Evolutionary conservation across 2,797 vertebrate genomes (phyloP), one percentile per base, ranked within the genome.

Genomic region (Mus spretus): DNA sequence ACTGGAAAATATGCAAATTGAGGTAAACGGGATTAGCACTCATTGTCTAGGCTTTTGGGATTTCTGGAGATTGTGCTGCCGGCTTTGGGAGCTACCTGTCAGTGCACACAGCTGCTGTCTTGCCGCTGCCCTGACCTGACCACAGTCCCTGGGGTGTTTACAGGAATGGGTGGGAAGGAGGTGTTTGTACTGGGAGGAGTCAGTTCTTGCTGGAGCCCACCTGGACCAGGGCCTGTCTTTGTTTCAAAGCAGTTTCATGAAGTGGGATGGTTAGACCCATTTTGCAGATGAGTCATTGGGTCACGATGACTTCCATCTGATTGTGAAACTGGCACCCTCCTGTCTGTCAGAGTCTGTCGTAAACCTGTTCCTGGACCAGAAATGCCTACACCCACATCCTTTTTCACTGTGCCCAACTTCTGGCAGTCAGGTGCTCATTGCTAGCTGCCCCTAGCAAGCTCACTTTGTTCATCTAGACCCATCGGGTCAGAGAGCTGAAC

Each of bases 361-460:
- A 44, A 5, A 10, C 61, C n/a, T 11, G 5, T 20, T 70, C 75
- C 57, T 15, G 28, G 34, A 47, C 22, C 44, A 80, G 77, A n/a
- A 17, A 7, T 1, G 10, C 20, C 70, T 28, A 55, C 61, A 34
- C 37, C 1, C 3, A 0, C 1, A 6, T 19, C 3, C 1, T 11
- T 14, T 17, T 17, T 22, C 15, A 6, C 0, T 6, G 22, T 0
- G 0, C n/a, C 19, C 37, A 50, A 13, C 40, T 57, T n/a, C 75
- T 1, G 0, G 20, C 4, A 6, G 34, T 67, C 57, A 9, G 63
- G 40, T 7, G 3, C 59, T 61, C 28, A 2, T 7, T 15, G 2
- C 20, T 28, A 6, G 12, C 13, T 11, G 19, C 17, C 1, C 7
- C 7, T 14, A 7, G 2, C 5, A 19, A 53, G 5, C 7, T 12